Evolutionary conservation across 2,113 vertebrate genomes (phyloP), one percentile per base, ranked within the genome.

Genomic region (Anolis sagrei): DNA sequence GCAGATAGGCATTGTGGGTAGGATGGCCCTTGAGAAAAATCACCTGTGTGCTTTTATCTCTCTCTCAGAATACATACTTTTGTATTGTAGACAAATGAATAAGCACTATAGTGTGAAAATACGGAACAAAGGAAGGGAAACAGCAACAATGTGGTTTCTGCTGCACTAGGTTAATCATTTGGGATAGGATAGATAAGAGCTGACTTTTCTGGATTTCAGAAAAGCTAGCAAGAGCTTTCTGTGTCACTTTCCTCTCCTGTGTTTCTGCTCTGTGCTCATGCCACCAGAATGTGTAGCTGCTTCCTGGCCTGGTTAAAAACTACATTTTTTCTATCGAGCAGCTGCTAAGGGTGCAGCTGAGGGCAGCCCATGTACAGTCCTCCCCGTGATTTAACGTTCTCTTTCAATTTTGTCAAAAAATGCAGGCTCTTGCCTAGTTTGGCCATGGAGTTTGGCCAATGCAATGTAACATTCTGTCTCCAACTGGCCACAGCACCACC

Each of bases 341-440:
- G 51, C 34, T 29, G 69, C 49, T 62, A 34, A 72, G 29, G 58
- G 27, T 44, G 19, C 76, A 73, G 68, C 7, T 79, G 11, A 79
- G 58, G 69, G 39, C 54, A 74, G n/a, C 14, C 16, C 73, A 23
- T 18, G 39, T 2, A 58, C 10, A 19, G 64, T 86, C 68, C 21
- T 49, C 84, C 18, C 36, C 19, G 64, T 66, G 69, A 64, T n/a
- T 83, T 76, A 64, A 76, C 36, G 32, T 75, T 62, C 84, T 34
- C n/a, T 36, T 49, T 86, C 39, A 21, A 48, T 44, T 61, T 64
- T 34, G 29, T 48, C 76, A 79, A 21, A n/a, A 68, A 23, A 79
- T 18, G 61, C 84, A 23, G 54, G 49, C 64, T 62, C 75, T 14
- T 34, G 73, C 54, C 29, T 86, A 49, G n/a, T 66, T 86, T 73